Conservation (phyloP, 2,113 vertebrate genomes). For the Noturus placidus region DNA sequence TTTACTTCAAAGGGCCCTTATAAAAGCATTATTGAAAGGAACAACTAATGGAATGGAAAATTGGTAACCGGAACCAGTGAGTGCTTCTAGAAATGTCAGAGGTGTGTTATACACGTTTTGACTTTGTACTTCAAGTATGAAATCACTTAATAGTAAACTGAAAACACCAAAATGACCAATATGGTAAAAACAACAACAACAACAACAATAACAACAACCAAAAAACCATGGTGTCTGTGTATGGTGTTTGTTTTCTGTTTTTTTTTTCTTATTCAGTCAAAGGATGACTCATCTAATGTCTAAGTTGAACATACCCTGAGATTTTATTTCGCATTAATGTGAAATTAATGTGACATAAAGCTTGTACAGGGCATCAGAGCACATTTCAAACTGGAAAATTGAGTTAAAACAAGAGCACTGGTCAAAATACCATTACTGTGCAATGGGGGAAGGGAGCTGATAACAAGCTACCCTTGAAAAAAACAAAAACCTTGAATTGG, state of each 20-base stretch:
- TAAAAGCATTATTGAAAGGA: background rate
- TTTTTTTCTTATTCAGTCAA: background rate
- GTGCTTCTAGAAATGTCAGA: conserved; percentile 1
- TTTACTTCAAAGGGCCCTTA: conserved; percentile 1
- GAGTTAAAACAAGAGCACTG: background rate
- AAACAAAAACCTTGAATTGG: no score
- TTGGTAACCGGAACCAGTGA: background rate
- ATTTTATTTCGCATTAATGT: background rate
- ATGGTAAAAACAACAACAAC: background rate
- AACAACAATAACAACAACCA: no score
- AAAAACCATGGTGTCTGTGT: no score
- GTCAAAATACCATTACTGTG: background rate
- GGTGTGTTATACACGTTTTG: no score
- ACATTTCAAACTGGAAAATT: background rate
- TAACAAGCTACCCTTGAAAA: no score
- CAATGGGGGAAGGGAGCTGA: background rate
- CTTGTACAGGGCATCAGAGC: background rate
- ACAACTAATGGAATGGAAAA: conserved; percentile 17
- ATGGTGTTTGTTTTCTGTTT: background rate
- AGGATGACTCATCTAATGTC: background rate
- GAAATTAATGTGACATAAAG: background rate
- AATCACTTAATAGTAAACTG: background rate
- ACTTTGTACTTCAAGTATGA: background rate
- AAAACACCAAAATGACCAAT: no score
- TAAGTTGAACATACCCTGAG: no score